Evolutionary conservation across 1,140 invertebrate species (phyloP).

Genomic region (Panagrolaimus sp.): DNA sequence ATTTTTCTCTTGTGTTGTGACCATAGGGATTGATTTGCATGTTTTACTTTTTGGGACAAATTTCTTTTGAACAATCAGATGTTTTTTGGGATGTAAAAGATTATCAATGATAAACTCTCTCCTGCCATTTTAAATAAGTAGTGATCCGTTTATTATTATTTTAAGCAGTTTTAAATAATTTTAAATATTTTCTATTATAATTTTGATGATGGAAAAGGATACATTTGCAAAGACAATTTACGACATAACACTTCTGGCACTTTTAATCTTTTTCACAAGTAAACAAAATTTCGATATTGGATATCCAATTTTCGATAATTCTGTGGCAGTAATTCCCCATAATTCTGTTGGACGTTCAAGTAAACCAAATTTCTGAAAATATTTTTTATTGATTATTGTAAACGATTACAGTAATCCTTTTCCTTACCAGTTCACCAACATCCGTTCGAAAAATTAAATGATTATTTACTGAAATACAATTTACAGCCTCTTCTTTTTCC

Average conservation of each 20-base stretch:
- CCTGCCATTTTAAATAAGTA: too few relatives aligned
- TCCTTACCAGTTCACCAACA: slow-evolving; percentile 37
- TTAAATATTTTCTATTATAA: too few relatives aligned
- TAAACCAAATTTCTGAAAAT: slow-evolving; percentile 52
- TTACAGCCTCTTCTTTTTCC: slow-evolving; percentile 50
- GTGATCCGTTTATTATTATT: too few relatives aligned
- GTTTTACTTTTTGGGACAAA: too few relatives aligned
- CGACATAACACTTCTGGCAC: slow-evolving; percentile 3
- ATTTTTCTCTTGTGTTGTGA: too few relatives aligned
- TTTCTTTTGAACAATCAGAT: too few relatives aligned
- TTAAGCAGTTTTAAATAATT: too few relatives aligned
- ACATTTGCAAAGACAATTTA: not conserved
- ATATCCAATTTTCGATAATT: slow-evolving; percentile 43
- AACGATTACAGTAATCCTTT: not conserved
- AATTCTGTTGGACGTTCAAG: slow-evolving; percentile 47
- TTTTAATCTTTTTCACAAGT: slow-evolving; percentile 41
- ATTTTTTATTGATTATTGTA: slow-evolving; percentile 14
- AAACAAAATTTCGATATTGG: slow-evolving; percentile 47
- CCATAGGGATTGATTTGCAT: too few relatives aligned
- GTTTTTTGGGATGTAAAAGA: too few relatives aligned
- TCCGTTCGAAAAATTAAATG: slow-evolving; percentile 52
- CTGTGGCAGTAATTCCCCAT: slow-evolving; percentile 46
- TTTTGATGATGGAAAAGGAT: too few relatives aligned
- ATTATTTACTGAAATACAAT: slow-evolving; percentile 50
- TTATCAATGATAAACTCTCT: too few relatives aligned